Conservation (phyloP, 2,797 vertebrate genomes). For the Coluber constrictor region DNA sequence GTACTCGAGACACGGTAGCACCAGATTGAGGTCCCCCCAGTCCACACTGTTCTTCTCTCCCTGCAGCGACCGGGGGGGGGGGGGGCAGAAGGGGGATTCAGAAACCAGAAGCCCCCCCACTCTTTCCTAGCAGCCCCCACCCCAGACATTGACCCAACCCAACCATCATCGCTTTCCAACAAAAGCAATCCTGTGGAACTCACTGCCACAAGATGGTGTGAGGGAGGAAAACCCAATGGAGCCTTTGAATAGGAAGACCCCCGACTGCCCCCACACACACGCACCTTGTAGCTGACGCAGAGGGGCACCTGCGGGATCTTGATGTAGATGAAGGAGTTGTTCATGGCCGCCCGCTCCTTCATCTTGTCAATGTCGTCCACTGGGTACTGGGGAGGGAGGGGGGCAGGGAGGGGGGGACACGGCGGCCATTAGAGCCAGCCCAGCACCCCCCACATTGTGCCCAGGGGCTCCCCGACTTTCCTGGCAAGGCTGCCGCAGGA, state of each 20-base stretch:
- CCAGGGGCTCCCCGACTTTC: neutral
- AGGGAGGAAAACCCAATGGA: neutral
- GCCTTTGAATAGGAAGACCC: no score
- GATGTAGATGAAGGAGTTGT: conserved; percentile 99
- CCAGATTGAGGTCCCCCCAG: conserved; percentile 95
- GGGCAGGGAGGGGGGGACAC: no score
- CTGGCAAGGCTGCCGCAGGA: neutral
- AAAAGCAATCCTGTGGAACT: neutral
- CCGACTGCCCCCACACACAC: neutral
- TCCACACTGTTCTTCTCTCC: conserved; percentile 98
- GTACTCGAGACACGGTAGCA: conserved; percentile 94
- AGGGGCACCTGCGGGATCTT: conserved; percentile 98
- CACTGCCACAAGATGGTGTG: neutral
- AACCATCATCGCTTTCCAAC: neutral
- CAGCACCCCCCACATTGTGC: accelerated
- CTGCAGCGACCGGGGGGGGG: conserved; percentile 60
- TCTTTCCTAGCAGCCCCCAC: neutral
- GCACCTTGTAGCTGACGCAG: conserved; percentile 97
- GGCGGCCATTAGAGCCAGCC: neutral
- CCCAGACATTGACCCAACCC: neutral
- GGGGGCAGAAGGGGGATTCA: neutral
- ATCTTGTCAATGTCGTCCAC: conserved; percentile 99
- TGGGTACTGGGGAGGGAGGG: conserved; percentile 77
- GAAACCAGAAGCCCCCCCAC: neutral
- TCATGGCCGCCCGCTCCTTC: conserved; percentile 98